A percentile compares a stretch with the other conserved stretches of the same genome.
These are phyloP conservation scores for Azorinus chamasolen DNA, from an alignment of 2,888 invertebrate genomes.

Conservation along the genomic window DNA sequence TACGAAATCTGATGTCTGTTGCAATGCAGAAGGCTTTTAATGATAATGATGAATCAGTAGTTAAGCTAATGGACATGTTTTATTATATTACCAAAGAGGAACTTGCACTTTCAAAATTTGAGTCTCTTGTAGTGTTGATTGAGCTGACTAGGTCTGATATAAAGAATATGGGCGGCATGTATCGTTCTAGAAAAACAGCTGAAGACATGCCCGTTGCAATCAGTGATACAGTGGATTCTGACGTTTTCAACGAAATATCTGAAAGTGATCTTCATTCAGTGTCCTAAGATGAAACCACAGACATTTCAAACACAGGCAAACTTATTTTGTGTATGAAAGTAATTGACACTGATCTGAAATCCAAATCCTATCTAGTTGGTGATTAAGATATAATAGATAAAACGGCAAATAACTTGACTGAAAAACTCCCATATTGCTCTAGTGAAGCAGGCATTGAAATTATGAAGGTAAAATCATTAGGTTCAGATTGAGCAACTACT, in stretches of 20 bases:
- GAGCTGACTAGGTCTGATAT: slow-evolving; percentile 11
- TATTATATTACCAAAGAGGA: slow-evolving; percentile 18
- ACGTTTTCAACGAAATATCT: slow-evolving; percentile 13
- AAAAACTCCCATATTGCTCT: slow-evolving; percentile 4
- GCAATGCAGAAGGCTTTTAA: slow-evolving; percentile 5
- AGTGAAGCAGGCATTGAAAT: slow-evolving; percentile 13
- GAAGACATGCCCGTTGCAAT: slow-evolving; percentile 9
- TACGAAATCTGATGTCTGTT: slow-evolving; percentile 1
- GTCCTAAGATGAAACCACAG: slow-evolving; percentile 26
- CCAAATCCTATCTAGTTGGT: slow-evolving; percentile 12
- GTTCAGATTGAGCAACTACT: not conserved
- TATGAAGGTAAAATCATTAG: slow-evolving; percentile 1
- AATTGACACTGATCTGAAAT: slow-evolving; percentile 5
- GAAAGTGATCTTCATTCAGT: slow-evolving; percentile 23
- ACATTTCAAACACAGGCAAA: slow-evolving; percentile 16
- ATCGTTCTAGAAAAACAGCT: slow-evolving; percentile 20
- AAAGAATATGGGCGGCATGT: slow-evolving; percentile 3
- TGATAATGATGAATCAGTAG: slow-evolving; percentile 15
- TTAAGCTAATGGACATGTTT: slow-evolving; percentile 7
- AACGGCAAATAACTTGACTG: slow-evolving; percentile 2
- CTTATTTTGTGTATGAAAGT: slow-evolving; percentile 10
- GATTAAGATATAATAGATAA: slow-evolving; percentile 22
- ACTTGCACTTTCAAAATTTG: slow-evolving; percentile 12
- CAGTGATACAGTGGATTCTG: slow-evolving; percentile 3
- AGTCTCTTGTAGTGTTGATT: slow-evolving; percentile 15